Evolutionary conservation across 2,797 vertebrate species (phyloP), one percentile per base, ranked within the genome.

Genomic region (Lateolabrax maculatus): DNA sequence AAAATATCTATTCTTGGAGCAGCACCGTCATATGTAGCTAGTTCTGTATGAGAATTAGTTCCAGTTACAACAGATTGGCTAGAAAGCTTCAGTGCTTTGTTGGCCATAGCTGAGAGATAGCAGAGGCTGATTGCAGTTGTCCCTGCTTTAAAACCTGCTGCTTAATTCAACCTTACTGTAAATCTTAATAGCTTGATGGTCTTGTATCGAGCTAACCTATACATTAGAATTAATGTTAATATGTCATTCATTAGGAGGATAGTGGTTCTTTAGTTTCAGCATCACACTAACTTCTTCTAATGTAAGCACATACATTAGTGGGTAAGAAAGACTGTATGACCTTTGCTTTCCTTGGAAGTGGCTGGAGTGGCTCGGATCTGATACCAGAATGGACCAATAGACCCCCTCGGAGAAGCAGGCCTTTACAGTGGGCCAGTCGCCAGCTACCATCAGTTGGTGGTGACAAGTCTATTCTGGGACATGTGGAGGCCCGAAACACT

Each of bases 381-480:
- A 75, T 87, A 79, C 85, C 84, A 78, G 73, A 85, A 81, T 79
- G 37, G 65, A 58, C 68, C 76, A 49, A 29, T 55, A 78, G 73
- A 63, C 48, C 69, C 25, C 31, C 31, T 6, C 18, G n/a, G 60
- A 51, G 53, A 75, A 61, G 66, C n/a, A 52, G 80, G 60, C 77
- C 83, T 87, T 90, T 85, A 88, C 80, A 72, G 80, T 87, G 79
- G 93, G 91, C 87, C 60, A 27, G 31, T 73, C 15, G 75, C 89
- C 91, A 93, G 82, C 48, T 41, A 58, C 83, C 72, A 61, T 84
- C 75, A 76, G 46, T 52, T 73, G 74, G 80, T 84, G 85, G 29
- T 91, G 92, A 93, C 90, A 93, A 77, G 60, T 94, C 93, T 95
- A 95, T 95, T 96, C 80, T 92, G 65, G 88, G 91, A 85, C 64